These are phyloP conservation scores for Drosophila auraria DNA, from an alignment of 1,140 invertebrate species.

Conservation along the genomic window DNA sequence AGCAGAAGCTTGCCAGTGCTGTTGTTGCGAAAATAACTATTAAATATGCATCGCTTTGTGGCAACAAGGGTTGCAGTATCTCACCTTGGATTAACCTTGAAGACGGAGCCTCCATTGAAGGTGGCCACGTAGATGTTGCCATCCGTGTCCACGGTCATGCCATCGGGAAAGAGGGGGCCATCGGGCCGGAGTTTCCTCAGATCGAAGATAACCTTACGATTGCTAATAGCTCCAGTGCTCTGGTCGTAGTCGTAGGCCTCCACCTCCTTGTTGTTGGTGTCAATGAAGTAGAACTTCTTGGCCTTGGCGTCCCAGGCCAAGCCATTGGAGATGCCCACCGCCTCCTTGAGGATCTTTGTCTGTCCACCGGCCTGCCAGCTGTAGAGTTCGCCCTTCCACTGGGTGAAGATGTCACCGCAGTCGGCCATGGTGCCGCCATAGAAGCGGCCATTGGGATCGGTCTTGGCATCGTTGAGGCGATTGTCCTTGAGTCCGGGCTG, in stretches of 20 bases:
- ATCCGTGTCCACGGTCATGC: conserved; percentile 91
- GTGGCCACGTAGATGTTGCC: conserved; percentile 91
- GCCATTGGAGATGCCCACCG: conserved; percentile 92
- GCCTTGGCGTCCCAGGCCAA: conserved; percentile 91
- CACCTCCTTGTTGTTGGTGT: conserved; percentile 89
- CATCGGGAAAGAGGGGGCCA: conserved; percentile 87
- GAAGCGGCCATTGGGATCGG: conserved; percentile 91
- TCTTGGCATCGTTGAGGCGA: conserved; percentile 95
- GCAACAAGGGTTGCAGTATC: not conserved
- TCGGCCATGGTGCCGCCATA: conserved; percentile 89
- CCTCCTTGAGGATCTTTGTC: conserved; percentile 86
- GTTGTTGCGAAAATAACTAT: not conserved
- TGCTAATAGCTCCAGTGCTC: conserved; percentile 87
- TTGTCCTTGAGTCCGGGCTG: conserved; percentile 87
- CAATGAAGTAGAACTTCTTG: conserved; percentile 91
- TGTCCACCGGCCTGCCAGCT: conserved; percentile 87
- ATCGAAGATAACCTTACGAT: conserved; percentile 86
- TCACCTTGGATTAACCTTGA: conserved; percentile 80
- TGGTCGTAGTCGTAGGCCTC: conserved; percentile 91
- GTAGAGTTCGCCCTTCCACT: conserved; percentile 86
- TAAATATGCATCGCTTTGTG: not conserved
- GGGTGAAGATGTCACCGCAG: conserved; percentile 84
- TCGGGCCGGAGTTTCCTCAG: conserved; percentile 86
- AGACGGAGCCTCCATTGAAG: conserved; percentile 86
- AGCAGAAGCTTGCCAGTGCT: conserved; percentile 73